A percentile compares a stretch with the other conserved stretches of the same genome.
phyloP scores from a whole-genome alignment of 2,113 vertebrate species.

The Tyrannus savana region DNA sequence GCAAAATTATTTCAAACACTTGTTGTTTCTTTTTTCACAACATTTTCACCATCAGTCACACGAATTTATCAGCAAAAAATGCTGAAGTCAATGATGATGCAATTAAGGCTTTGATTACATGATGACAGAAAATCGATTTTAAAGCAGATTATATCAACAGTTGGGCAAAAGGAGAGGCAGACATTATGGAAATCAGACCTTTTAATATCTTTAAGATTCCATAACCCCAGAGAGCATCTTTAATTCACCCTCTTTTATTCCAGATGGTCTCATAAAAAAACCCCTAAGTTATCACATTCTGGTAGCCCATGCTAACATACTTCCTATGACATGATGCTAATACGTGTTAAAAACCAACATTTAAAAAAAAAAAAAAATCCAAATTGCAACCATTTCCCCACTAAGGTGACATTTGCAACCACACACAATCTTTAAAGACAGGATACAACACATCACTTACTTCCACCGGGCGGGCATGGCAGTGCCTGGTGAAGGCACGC shows the following conservation, averaged over 20 bases:
- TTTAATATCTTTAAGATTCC: constrained; percentile 61
- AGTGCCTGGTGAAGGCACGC: constrained; percentile 31
- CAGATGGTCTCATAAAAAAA: constrained; percentile 47
- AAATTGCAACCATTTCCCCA: not conserved
- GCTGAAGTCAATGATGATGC: constrained; percentile 65
- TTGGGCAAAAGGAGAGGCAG: constrained; percentile 59
- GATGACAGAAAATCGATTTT: constrained; percentile 69
- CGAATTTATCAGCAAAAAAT: constrained; percentile 44
- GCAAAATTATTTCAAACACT: not conserved
- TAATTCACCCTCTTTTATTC: constrained; percentile 62
- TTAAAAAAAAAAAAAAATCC: not conserved
- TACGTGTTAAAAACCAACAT: not conserved
- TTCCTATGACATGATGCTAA: not conserved
- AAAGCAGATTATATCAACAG: constrained; percentile 70
- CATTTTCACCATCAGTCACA: not conserved
- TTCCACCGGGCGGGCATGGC: constrained; percentile 15
- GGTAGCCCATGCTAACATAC: constrained; percentile 22
- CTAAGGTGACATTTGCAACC: not conserved
- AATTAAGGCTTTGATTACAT: constrained; percentile 66
- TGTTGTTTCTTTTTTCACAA: not conserved
- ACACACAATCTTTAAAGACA: not conserved
- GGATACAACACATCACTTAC: not conserved
- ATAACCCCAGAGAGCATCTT: constrained; percentile 61
- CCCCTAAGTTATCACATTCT: constrained; percentile 27
- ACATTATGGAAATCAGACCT: constrained; percentile 67